A percentile compares a stretch with the other conserved stretches of the same genome.
phyloP scores from a whole-genome alignment of 2,888 invertebrate genomes.

The Dasysyrphus tricinctus region DNA sequence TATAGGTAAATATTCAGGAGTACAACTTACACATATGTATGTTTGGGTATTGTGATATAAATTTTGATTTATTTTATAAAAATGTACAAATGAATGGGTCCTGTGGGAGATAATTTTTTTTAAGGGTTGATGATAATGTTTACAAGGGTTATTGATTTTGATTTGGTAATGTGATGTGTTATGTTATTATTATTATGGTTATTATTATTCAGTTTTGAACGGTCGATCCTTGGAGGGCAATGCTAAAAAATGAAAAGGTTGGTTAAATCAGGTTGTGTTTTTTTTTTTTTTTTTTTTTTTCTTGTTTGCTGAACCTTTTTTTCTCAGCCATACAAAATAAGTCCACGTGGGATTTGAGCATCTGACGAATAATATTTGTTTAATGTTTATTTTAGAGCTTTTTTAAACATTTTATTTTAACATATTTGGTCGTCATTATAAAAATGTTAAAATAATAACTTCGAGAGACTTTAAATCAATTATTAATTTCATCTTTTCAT shows the following conservation, averaged over 20 bases:
- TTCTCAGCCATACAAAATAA: neutral
- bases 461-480: neutral
- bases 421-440: slow-evolving; percentile 3
- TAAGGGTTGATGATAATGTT: slow-evolving; percentile 25
- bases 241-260: neutral
- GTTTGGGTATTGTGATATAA: slow-evolving; percentile 6
- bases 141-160: slow-evolving; percentile 46
- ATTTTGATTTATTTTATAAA: slow-evolving; percentile 66
- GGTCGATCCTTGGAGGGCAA: slow-evolving; percentile 30
- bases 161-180: slow-evolving; percentile 42
- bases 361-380: neutral
- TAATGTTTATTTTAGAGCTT: neutral
- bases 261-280: neutral
- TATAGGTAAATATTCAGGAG: neutral
- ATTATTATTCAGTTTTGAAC: slow-evolving; percentile 38
- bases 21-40: neutral
- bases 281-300: no score
- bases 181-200: neutral
- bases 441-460: neutral
- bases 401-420: neutral
- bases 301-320: neutral
- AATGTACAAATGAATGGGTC: slow-evolving; percentile 58
- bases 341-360: neutral
- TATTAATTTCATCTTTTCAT: neutral
- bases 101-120: slow-evolving; percentile 47